These are phyloP conservation scores for Andrena minutula DNA, from an alignment of 2,888 invertebrate genomes.

Conservation along the genomic window DNA sequence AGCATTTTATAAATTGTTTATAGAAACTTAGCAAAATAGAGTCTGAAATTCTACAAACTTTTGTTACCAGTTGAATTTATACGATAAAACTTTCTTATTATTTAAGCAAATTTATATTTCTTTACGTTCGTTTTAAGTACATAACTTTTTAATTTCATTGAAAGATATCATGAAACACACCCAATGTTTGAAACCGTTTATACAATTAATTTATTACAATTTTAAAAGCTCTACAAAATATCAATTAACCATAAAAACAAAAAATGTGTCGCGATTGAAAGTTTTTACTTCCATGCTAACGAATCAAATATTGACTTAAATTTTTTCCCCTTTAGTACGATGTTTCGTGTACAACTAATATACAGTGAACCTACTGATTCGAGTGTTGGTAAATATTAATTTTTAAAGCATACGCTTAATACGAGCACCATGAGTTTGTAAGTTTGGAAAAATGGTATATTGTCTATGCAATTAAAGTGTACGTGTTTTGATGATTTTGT, in stretches of 20 bases:
- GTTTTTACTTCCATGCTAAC: background rate
- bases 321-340: too few species aligned
- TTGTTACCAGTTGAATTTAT: background rate
- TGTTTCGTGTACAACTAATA: too few species aligned
- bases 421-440: background rate
- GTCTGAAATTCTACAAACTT: slow-evolving; percentile 1
- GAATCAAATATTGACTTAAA: too few species aligned
- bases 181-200: too few species aligned
- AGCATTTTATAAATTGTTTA: slow-evolving; percentile 11
- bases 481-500: background rate
- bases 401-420: background rate
- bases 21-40: background rate
- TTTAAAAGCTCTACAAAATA: background rate
- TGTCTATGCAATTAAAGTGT: background rate
- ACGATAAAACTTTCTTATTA: too few species aligned
- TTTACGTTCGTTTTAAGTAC: too few species aligned
- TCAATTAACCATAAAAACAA: background rate
- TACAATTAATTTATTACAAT: too few species aligned
- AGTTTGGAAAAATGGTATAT: background rate
- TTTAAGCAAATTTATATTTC: too few species aligned
- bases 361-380: too few species aligned
- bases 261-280: background rate
- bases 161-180: too few species aligned
- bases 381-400: background rate
- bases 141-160: too few species aligned